Evolutionary conservation across 2,888 invertebrate species (phyloP), one percentile per base, ranked within the genome.

Genomic region (Tineola bisselliella): DNA sequence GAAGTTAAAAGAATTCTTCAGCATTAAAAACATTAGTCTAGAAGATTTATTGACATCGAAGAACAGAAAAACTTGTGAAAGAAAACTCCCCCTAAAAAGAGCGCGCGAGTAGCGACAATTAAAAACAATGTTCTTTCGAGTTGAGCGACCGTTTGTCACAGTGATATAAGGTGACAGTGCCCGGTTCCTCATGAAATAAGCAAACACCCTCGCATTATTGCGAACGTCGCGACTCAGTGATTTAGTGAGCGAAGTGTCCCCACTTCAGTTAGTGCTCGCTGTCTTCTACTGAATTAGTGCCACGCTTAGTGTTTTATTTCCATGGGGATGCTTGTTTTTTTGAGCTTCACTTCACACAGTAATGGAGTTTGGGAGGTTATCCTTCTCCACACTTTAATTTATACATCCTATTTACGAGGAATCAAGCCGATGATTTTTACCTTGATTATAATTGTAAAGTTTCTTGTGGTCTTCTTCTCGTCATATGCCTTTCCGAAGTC

Each of bases 121-220:
- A 58, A 58, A 58, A 31, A 58, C 58, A 58, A 58, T 31, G 58
- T 33, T 58, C 19, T 19, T 11, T 1, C 2, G 3, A 56, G 56
- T 56, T 56, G 56, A 56, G 56, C 18, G 56, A 17, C 56, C 56
- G 56, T 56, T 56, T 56, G 58, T 58, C 58, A 31, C 2, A 30
- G 17, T 58, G 58, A 58, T 58, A 33, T 58, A 58, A 58, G 19
- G 33, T 31, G 58, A 58, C 19, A n/a, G 33, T 30, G 58, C 17
- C 58, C 58, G 13, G 31, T 31, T 33, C 58, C 19, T 31, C 44
- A 31, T 19, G 60, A 48, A 60, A 60, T 60, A 60, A 33, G 61
- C 56, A 61, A 61, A 61, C 61, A 61, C 54, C 61, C 54, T 61
- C 61, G 38, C 61, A 61, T 61, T 61, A 61, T 61, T 52, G 61